phyloP scores from a whole-genome alignment of 2,888 invertebrate species.

The Suillia variegata region DNA sequence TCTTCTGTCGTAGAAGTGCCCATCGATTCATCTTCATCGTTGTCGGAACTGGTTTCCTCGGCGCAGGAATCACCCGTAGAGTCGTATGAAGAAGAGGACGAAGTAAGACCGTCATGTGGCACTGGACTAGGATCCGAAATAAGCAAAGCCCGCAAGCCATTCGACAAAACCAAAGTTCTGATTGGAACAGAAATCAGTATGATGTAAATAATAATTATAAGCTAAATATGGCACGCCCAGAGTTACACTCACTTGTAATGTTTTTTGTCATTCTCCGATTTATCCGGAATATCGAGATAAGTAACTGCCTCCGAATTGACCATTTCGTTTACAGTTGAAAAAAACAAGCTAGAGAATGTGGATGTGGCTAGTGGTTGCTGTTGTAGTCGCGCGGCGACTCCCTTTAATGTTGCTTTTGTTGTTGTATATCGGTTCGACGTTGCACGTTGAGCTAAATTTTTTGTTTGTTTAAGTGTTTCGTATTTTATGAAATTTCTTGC shows the following conservation, averaged over 20 bases:
- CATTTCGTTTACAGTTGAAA: no score
- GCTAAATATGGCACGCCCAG: background rate
- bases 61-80: slow-evolving; percentile 40
- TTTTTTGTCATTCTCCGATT: slow-evolving; percentile 79
- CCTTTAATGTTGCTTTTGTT: no score
- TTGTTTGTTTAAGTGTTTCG: no score
- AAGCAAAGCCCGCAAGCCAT: slow-evolving; percentile 75
- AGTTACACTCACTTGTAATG: slow-evolving; percentile 69
- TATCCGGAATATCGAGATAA: slow-evolving; percentile 67
- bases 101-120: slow-evolving; percentile 51
- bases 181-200: background rate
- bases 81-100: slow-evolving; percentile 45
- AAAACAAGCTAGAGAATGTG: no score
- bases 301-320: slow-evolving; percentile 32
- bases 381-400: no score
- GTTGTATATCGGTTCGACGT: no score
- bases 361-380: no score
- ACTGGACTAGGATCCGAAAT: slow-evolving; percentile 68
- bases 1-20: slow-evolving; percentile 41
- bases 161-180: slow-evolving; percentile 70
- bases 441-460: no score
- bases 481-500: no score
- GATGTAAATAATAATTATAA: background rate
- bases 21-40: slow-evolving; percentile 29
- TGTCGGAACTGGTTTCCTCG: slow-evolving; percentile 32